Base-by-base conservation (phyloP, 2,888 invertebrate species). In the Eremobia ochroleuca region DNA sequence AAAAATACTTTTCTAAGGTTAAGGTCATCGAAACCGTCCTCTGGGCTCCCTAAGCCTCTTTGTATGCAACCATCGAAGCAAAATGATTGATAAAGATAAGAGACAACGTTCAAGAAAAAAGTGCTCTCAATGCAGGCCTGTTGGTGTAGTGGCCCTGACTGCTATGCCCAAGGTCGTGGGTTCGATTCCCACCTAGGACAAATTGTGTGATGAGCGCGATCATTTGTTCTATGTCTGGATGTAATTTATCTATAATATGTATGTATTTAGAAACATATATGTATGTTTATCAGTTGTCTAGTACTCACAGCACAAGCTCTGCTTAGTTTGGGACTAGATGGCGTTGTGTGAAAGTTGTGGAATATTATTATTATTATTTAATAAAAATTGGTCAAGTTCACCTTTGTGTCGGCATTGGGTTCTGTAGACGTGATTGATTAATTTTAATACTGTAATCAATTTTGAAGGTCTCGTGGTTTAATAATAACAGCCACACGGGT, bases 21-120 rank as follows among this genome's bases (percentile, higher is more conserved):
- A 85, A 88, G 65, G 77, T 76, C 82, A 85, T 81, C 72, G 82
- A 76, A 82, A 74, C 82, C 46, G 66, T 65, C 66, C 77, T 77
- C 62, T 70, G 81, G 81, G 82, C 77, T 40, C 73, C 11, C 81
- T 76, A 78, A 88, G 67, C 78, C 87, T 88, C 90, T 90, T 89
- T 89, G 90, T 90, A 90, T 90, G 91, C 89, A 91, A 75, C 82
- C 91, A 88, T 87, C 86, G 89, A 86, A 90, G 88, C 88, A 89
- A 91, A 93, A 92, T 92, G 89, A 92, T 93, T 92, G 90, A 89
- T 90, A 92, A 88, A 92, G 92, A 92, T 92, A 93, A 91, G 89
- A 87, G 15, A 79, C 40, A 87, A 73, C 31, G 83, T 74, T 64
- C 81, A 76, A 82, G 76, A 85, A 85, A 92, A 90, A 90, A 89